phyloP scores from a whole-genome alignment of 2,113 vertebrate genomes.

The Amphilophus citrinellus region DNA sequence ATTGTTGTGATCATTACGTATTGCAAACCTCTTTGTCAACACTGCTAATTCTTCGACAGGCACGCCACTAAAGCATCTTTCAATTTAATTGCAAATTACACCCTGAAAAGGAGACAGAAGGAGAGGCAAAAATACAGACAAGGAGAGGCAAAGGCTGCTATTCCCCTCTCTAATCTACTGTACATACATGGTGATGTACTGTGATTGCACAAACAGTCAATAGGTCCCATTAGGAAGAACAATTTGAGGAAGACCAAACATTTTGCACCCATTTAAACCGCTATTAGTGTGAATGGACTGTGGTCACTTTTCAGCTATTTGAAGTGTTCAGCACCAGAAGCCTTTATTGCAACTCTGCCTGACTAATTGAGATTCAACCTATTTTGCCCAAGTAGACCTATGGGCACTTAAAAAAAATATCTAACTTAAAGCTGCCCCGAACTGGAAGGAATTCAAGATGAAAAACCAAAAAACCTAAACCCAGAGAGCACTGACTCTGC shows the following conservation, averaged over 20 bases:
- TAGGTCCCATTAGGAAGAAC: slow-evolving; percentile 73
- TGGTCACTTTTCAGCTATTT: slow-evolving; percentile 41
- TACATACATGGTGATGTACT: slow-evolving; percentile 69
- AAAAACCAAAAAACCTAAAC: too few relatives aligned
- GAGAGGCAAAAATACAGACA: slow-evolving; percentile 9
- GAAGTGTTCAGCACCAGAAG: not conserved
- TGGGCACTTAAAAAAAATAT: not conserved
- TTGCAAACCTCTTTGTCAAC: slow-evolving; percentile 72
- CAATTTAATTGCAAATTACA: slow-evolving; percentile 50
- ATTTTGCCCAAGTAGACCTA: not conserved
- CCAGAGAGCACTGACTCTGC: too few relatives aligned
- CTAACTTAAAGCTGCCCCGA: not conserved
- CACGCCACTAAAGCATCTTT: slow-evolving; percentile 11
- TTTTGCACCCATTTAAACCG: slow-evolving; percentile 65
- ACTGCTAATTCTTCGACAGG: slow-evolving; percentile 53
- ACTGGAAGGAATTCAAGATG: too few relatives aligned
- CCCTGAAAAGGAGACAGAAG: slow-evolving; percentile 6
- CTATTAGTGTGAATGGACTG: slow-evolving; percentile 42
- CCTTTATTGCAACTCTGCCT: not conserved
- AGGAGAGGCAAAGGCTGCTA: not conserved
- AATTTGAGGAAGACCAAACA: slow-evolving; percentile 60
- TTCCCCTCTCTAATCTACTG: slow-evolving; percentile 81
- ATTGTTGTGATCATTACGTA: slow-evolving; percentile 70
- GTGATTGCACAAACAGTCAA: slow-evolving; percentile 76
- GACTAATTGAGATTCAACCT: not conserved